Conservation (phyloP, 2,113 vertebrate genomes). For the Sapajus apella region DNA sequence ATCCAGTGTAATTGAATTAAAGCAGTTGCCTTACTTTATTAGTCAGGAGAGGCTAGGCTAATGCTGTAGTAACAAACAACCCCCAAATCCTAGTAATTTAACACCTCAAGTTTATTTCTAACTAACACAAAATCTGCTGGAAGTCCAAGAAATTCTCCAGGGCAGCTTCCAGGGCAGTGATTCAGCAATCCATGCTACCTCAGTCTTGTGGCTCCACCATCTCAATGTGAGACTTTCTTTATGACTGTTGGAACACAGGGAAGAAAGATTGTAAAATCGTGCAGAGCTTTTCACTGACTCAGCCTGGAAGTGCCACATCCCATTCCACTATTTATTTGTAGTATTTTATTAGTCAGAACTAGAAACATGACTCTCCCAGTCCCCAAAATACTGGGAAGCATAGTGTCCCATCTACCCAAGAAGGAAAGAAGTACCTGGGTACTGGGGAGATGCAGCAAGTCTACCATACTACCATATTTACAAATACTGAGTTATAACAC, state of each 20-base stretch:
- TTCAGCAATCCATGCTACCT: neutral
- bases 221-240: neutral
- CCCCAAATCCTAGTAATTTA: neutral
- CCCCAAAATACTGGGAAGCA: neutral
- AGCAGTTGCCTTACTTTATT: neutral
- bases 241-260: neutral
- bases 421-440: neutral
- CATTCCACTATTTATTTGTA: neutral
- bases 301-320: neutral
- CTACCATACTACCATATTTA: neutral
- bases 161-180: neutral
- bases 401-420: neutral
- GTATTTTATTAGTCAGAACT: neutral
- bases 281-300: neutral
- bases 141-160: neutral
- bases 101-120: neutral
- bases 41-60: neutral
- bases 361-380: neutral
- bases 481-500: neutral
- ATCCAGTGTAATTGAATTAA: neutral
- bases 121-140: neutral
- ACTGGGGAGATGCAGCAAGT: neutral
- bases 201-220: rapidly evolving
- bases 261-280: neutral
- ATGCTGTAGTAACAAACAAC: neutral